These are phyloP conservation scores for Pantelozetes paolii DNA, from an alignment of 2,888 invertebrate genomes.

Conservation along the genomic window DNA sequence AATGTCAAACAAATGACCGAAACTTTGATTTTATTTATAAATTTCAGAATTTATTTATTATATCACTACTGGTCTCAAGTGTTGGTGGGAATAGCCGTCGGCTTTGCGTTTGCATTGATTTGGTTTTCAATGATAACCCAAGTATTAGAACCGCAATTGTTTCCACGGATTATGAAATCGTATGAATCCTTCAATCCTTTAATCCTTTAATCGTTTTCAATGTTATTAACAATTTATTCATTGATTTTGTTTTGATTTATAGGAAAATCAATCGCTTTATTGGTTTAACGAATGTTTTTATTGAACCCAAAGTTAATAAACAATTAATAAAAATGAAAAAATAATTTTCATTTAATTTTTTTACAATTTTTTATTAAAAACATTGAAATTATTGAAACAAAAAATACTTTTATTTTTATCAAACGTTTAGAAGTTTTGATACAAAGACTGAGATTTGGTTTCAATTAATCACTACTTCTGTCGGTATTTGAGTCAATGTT, in stretches of 20 bases:
- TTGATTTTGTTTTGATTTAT: constrained; percentile 5
- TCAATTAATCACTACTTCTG: no score
- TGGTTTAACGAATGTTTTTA: background rate
- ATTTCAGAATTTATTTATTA: constrained; percentile 39
- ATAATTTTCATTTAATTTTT: no score
- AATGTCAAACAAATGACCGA: background rate
- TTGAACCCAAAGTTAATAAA: background rate
- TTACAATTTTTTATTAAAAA: no score
- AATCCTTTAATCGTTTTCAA: background rate
- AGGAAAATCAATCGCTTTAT: constrained; percentile 15
- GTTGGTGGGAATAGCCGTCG: constrained; percentile 35
- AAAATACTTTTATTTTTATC: no score
- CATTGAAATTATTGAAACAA: no score
- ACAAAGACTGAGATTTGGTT: no score
- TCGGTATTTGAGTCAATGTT: no score
- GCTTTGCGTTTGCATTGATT: constrained; percentile 24
- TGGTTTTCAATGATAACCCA: constrained; percentile 30
- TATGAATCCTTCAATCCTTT: background rate
- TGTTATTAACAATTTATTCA: background rate
- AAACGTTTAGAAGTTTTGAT: no score
- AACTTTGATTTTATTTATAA: constrained; percentile 11
- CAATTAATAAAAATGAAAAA: no score
- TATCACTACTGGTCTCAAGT: constrained; percentile 42
- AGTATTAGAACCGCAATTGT: constrained; percentile 24
- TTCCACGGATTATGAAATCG: background rate